Percentiles rank a stretch among this genome's conserved stretches.
Evolutionary conservation across 2,797 vertebrate species (phyloP).

Genomic region (Heliangelus exortis): DNA sequence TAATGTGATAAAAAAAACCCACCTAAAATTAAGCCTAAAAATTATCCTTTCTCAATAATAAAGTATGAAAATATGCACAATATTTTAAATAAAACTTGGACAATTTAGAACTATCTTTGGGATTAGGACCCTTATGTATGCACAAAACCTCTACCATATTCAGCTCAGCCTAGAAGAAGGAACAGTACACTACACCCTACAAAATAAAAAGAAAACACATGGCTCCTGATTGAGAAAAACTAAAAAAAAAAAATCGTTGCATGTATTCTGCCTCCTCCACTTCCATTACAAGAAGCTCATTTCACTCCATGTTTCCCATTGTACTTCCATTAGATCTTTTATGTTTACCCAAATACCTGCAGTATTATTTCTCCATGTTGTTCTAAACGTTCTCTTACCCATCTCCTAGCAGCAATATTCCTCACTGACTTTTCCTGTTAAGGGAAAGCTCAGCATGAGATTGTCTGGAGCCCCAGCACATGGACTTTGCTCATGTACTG

Average conservation of each 20-base stretch:
- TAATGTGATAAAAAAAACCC: not conserved
- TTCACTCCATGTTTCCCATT: not conserved
- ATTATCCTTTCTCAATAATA: not conserved
- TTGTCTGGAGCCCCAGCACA: not conserved
- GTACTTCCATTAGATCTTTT: not conserved
- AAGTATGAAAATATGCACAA: not conserved
- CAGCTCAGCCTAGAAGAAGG: not conserved
- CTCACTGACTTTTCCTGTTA: not conserved
- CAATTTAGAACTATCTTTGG: not conserved
- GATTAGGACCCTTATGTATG: not conserved
- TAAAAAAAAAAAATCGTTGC: not conserved
- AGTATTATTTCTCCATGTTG: not conserved
- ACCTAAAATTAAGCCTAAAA: not conserved
- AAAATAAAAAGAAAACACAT: not conserved
- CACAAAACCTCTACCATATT: not conserved
- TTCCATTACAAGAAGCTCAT: not conserved
- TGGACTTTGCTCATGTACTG: not conserved
- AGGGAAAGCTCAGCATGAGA: not conserved
- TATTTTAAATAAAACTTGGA: not conserved
- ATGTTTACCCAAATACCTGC: not conserved
- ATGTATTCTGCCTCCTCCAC: not conserved
- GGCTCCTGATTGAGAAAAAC: not conserved
- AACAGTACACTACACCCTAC: accelerated
- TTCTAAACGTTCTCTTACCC: not conserved
- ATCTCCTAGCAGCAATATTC: not conserved